These are phyloP conservation scores for Phainopepla nitens DNA, from an alignment of 2,113 vertebrate genomes.

Conservation along the genomic window DNA sequence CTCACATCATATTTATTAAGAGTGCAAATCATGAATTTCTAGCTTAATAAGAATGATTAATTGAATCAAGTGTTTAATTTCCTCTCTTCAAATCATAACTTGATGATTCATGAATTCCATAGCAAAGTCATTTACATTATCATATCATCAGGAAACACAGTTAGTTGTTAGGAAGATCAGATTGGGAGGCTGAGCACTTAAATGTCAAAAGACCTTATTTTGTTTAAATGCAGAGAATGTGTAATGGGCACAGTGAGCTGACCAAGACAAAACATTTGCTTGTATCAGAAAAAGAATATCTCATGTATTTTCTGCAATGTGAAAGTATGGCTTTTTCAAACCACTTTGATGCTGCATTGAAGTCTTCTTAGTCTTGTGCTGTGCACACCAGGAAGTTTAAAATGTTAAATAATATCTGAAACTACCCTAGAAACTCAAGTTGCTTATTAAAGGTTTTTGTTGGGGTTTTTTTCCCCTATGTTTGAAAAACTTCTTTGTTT, in stretches of 20 bases:
- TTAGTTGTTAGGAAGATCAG: conserved; percentile 39
- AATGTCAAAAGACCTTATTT: not conserved
- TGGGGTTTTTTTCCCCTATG: not conserved
- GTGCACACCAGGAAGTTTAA: conserved; percentile 22
- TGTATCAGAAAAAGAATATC: not conserved
- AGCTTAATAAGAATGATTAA: conserved; percentile 58
- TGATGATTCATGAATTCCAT: conserved; percentile 51
- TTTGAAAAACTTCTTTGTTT: conserved; percentile 77
- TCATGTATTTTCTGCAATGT: not conserved
- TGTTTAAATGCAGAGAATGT: not conserved
- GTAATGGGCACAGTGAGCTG: not conserved
- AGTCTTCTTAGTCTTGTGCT: not conserved
- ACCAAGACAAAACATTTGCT: not conserved
- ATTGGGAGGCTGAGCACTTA: not conserved
- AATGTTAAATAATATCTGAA: conserved; percentile 66
- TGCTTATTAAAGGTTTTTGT: conserved; percentile 59
- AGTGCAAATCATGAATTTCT: conserved; percentile 49
- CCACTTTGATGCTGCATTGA: not conserved
- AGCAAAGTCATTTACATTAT: conserved; percentile 61
- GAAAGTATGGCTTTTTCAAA: not conserved
- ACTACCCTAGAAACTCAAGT: conserved; percentile 67
- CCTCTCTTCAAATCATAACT: conserved; percentile 61
- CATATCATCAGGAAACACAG: conserved; percentile 33
- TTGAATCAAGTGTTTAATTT: conserved; percentile 68
- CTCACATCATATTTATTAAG: conserved; percentile 46